phyloP scores from a whole-genome alignment of 2,113 vertebrate species.

The Isichthys henryi region DNA sequence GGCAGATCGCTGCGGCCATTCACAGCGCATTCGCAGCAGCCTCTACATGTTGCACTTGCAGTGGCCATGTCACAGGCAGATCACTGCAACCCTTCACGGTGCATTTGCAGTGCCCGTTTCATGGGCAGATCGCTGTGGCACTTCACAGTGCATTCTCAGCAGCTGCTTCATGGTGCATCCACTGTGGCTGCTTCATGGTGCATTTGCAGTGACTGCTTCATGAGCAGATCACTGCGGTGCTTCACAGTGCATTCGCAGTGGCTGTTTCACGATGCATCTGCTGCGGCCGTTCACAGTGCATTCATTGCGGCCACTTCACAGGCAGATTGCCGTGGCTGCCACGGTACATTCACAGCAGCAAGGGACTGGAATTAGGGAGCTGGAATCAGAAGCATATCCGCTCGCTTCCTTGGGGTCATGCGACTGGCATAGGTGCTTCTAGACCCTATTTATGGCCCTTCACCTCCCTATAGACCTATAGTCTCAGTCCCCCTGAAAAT shows the following conservation, averaged over 20 bases:
- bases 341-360: neutral
- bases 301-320: too few relatives aligned
- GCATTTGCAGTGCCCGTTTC: conserved; percentile 34
- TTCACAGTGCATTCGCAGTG: too few relatives aligned
- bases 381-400: neutral
- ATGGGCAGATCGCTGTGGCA: conserved; percentile 18
- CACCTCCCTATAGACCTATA: neutral
- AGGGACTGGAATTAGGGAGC: neutral
- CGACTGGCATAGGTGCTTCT: neutral
- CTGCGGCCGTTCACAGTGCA: too few relatives aligned
- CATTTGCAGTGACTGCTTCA: conserved; percentile 38
- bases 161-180: too few relatives aligned
- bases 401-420: neutral
- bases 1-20: too few relatives aligned
- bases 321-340: neutral
- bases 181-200: neutral
- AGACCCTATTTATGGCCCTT: neutral
- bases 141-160: too few relatives aligned
- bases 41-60: too few relatives aligned
- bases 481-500: neutral
- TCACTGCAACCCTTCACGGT: too few relatives aligned
- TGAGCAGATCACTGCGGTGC: conserved; percentile 5
- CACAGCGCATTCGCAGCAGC: too few relatives aligned
- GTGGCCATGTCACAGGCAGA: too few relatives aligned
- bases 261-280: too few relatives aligned